Conservation (phyloP, 2,113 vertebrate species). For the Illadopsis cleaveri region DNA sequence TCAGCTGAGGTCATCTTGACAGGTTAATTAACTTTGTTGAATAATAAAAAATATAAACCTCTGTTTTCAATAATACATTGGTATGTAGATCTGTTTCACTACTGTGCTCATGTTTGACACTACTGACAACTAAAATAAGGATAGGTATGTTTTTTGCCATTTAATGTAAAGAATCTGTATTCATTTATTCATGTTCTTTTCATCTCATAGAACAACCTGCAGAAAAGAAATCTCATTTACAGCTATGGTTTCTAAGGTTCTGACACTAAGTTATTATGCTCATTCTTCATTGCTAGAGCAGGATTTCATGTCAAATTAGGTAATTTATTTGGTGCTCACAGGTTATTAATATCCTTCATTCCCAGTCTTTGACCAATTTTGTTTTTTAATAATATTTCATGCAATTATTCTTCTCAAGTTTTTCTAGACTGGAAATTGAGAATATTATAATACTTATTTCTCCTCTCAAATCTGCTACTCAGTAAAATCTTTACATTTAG, state of each 20-base stretch:
- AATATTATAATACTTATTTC: not conserved
- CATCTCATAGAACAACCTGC: not conserved
- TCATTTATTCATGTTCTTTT: constrained; percentile 12
- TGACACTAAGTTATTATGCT: not conserved
- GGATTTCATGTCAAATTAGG: not conserved
- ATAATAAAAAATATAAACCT: not conserved
- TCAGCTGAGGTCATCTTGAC: not conserved
- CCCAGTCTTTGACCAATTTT: not conserved
- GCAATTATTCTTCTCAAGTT: not conserved
- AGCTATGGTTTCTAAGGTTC: not conserved
- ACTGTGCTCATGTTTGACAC: not conserved
- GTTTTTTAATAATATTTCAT: not conserved
- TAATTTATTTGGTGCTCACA: not conserved
- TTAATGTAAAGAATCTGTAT: not conserved
- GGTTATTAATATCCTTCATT: not conserved
- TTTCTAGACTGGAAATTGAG: not conserved
- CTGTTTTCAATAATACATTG: not conserved
- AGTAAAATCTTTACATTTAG: not conserved
- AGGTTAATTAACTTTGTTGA: constrained; percentile 7
- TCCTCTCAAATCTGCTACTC: not conserved
- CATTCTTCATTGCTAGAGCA: not conserved
- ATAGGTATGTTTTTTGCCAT: not conserved
- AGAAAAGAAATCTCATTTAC: not conserved
- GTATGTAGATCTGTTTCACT: not conserved
- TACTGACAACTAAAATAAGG: not conserved